Conservation (phyloP, 2,113 vertebrate species). For the Mirounga angustirostris region DNA sequence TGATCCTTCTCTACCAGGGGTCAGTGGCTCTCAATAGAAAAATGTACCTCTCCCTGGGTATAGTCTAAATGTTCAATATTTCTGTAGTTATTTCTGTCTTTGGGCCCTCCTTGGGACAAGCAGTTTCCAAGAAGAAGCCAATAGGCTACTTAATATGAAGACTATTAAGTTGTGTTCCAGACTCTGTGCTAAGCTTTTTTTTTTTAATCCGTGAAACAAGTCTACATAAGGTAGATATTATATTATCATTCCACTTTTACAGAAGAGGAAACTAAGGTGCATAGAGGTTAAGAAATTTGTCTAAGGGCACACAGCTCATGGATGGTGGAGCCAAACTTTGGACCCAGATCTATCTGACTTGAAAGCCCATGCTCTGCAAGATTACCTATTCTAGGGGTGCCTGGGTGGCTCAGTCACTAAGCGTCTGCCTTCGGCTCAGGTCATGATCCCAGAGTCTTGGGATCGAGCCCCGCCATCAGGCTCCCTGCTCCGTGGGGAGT, state of each 20-base stretch:
- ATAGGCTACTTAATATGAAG: conserved; percentile 27
- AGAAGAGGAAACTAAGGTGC: conserved; percentile 34
- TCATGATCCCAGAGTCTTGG: no score
- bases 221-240: not conserved
- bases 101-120: conserved; percentile 28
- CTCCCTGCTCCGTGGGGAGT: no score
- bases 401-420: no score
- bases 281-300: conserved; percentile 40
- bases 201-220: conserved; percentile 35
- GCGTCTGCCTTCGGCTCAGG: no score
- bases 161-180: not conserved
- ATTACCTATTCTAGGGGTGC: not conserved
- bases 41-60: not conserved
- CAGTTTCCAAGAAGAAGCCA: conserved; percentile 29
- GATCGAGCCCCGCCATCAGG: no score
- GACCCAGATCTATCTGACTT: not conserved
- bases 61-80: conserved; percentile 50
- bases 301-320: not conserved
- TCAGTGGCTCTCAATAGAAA: conserved; percentile 51
- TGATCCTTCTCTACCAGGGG: conserved; percentile 63
- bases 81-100: conserved; percentile 63
- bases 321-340: not conserved
- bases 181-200: not conserved
- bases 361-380: not conserved
- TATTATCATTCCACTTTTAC: not conserved